phyloP scores from a whole-genome alignment of 2,888 invertebrate species.

The Phyto melanocephala region DNA sequence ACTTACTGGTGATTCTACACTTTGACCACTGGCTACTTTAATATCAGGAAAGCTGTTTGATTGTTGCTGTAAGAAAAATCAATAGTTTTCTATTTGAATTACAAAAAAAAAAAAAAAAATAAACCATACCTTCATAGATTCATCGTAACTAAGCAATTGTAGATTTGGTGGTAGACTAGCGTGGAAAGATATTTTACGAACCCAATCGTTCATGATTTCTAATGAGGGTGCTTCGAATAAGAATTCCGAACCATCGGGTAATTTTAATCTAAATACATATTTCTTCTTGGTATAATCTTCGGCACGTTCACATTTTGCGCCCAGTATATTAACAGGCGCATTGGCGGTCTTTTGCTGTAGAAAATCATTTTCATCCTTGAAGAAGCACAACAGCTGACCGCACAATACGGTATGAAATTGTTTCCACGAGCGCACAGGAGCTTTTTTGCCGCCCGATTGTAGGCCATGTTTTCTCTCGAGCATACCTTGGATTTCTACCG shows the following conservation, averaged over 20 bases:
- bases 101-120: constrained; percentile 22
- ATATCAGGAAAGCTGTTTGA: constrained; percentile 78
- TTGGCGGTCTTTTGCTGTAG: constrained; percentile 91
- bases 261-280: constrained; percentile 91
- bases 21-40: constrained; percentile 75
- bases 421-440: constrained; percentile 97
- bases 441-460: constrained; percentile 94
- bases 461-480: constrained; percentile 97
- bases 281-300: constrained; percentile 97
- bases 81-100: too few species aligned
- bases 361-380: constrained; percentile 96
- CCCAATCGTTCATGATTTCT: constrained; percentile 92
- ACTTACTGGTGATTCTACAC: constrained; percentile 80
- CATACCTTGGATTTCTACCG: constrained; percentile 93
- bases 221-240: constrained; percentile 89
- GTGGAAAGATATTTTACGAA: constrained; percentile 94
- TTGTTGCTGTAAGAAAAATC: constrained; percentile 74
- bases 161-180: constrained; percentile 93
- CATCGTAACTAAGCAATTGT: constrained; percentile 91
- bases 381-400: constrained; percentile 98
- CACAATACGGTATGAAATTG: constrained; percentile 96
- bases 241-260: constrained; percentile 95
- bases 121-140: constrained; percentile 81
- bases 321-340: constrained; percentile 88
- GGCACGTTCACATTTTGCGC: constrained; percentile 91